Evolutionary conservation across 1,140 invertebrate genomes (phyloP).

Genomic region (Penaeus indicus): DNA sequence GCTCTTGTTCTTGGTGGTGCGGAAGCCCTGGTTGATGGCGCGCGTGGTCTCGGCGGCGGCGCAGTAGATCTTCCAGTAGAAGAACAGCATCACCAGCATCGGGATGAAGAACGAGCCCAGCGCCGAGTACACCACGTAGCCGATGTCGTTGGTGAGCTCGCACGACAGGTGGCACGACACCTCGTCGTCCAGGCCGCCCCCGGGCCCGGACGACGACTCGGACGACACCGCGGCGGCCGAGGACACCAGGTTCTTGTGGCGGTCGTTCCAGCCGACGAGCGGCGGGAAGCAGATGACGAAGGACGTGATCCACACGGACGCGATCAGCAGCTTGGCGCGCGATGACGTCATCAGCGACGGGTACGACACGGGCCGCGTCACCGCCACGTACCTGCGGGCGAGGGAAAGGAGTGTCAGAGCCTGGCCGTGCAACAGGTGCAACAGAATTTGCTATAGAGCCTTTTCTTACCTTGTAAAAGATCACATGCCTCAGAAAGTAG

Average conservation of each 20-base stretch:
- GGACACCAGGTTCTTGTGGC: slow-evolving; percentile 68
- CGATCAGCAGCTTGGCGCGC: slow-evolving; percentile 89
- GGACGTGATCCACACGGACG: slow-evolving; percentile 91
- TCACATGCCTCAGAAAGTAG: no score
- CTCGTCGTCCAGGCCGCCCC: slow-evolving; percentile 37
- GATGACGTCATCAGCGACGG: slow-evolving; percentile 91
- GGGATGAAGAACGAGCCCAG: slow-evolving; percentile 96
- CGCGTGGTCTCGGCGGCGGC: slow-evolving; percentile 90
- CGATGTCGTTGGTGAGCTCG: slow-evolving; percentile 89
- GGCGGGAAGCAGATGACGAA: slow-evolving; percentile 98
- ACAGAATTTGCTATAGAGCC: not conserved
- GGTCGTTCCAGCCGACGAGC: slow-evolving; percentile 92
- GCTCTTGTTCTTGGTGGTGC: slow-evolving; percentile 82
- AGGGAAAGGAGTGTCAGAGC: slow-evolving; percentile 69
- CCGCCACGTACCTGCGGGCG: slow-evolving; percentile 88
- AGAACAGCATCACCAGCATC: slow-evolving; percentile 95
- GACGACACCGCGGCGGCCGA: slow-evolving; percentile 38
- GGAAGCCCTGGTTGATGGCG: slow-evolving; percentile 92
- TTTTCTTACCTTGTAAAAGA: no score
- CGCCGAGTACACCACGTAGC: slow-evolving; percentile 87
- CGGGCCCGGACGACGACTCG: not conserved
- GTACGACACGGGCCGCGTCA: slow-evolving; percentile 93
- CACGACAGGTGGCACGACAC: slow-evolving; percentile 83
- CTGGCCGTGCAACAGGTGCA: not conserved
- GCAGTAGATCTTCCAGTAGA: slow-evolving; percentile 95